phyloP scores from a whole-genome alignment of 2,888 invertebrate genomes.

The Drosophila subquinaria region DNA sequence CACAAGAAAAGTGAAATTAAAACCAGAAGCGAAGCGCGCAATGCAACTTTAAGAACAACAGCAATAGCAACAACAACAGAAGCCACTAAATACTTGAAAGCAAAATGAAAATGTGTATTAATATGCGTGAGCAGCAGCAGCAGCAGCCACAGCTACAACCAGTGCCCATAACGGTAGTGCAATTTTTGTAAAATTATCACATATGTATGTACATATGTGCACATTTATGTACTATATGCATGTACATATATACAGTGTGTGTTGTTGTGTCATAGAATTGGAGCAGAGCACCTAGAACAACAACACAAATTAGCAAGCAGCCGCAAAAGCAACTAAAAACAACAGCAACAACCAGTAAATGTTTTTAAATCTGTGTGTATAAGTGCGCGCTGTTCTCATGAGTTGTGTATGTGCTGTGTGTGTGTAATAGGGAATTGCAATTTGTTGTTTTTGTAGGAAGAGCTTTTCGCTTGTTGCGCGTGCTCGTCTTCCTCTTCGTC shows the following conservation, averaged over 20 bases:
- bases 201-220: constrained; percentile 17
- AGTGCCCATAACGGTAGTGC: constrained; percentile 39
- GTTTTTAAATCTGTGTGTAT: constrained; percentile 32
- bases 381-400: constrained; percentile 51
- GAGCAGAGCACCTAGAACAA: constrained; percentile 61
- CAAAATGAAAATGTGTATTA: constrained; percentile 36
- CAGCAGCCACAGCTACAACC: constrained; percentile 12
- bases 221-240: constrained; percentile 23
- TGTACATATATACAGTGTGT: constrained; percentile 14
- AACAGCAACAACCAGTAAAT: constrained; percentile 36
- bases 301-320: constrained; percentile 61
- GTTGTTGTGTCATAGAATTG: constrained; percentile 75
- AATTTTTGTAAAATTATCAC: constrained; percentile 45
- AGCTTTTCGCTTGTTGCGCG: constrained; percentile 79
- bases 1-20: constrained; percentile 40
- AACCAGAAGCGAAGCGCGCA: constrained; percentile 28
- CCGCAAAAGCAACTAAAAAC: constrained; percentile 31
- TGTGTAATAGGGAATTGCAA: constrained; percentile 74
- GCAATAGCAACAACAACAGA: constrained; percentile 30
- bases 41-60: constrained; percentile 34
- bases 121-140: constrained; percentile 27
- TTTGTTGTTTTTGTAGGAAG: constrained; percentile 68
- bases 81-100: constrained; percentile 33
- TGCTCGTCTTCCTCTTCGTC: constrained; percentile 53
- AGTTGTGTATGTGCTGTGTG: constrained; percentile 27